Evolutionary conservation across 1,140 invertebrate genomes (phyloP).

Genomic region (Hypothenemus hampei): DNA sequence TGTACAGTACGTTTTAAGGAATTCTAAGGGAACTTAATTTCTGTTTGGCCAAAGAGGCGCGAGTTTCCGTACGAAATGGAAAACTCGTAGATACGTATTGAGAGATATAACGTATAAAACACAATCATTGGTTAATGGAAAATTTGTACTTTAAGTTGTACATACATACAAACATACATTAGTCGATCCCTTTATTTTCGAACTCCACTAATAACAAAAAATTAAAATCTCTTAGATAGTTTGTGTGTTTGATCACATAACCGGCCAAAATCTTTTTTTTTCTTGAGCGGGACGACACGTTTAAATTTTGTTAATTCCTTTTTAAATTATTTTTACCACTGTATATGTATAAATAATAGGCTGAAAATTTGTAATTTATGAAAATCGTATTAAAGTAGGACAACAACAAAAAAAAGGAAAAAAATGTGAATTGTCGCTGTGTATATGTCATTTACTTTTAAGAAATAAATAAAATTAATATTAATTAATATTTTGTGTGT

Average conservation of each 20-base stretch:
- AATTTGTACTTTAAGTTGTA: too few relatives aligned
- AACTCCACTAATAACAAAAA: too few relatives aligned
- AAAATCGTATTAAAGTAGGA: constrained; percentile 24
- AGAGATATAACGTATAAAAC: too few relatives aligned
- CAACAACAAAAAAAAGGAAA: constrained; percentile 25
- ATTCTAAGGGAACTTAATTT: constrained; percentile 18
- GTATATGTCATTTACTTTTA: constrained; percentile 38
- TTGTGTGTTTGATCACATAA: too few relatives aligned
- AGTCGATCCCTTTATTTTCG: too few relatives aligned
- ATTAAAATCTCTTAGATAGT: too few relatives aligned
- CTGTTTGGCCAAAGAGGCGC: constrained; percentile 28
- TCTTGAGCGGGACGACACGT: too few relatives aligned
- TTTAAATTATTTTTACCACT: too few relatives aligned
- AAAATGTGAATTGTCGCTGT: constrained; percentile 37
- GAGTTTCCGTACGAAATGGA: too few relatives aligned
- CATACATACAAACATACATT: too few relatives aligned
- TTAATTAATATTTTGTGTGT: constrained; percentile 7
- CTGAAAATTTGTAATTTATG: constrained; percentile 19
- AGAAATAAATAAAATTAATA: constrained; percentile 33
- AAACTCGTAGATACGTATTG: too few relatives aligned
- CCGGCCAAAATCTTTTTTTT: not conserved
- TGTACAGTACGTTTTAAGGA: constrained; percentile 11
- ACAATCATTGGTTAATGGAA: too few relatives aligned
- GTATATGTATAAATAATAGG: constrained; percentile 3
- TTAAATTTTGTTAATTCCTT: not conserved